Conservation (phyloP, 2,797 vertebrate species). For the Prunella strophiata region DNA sequence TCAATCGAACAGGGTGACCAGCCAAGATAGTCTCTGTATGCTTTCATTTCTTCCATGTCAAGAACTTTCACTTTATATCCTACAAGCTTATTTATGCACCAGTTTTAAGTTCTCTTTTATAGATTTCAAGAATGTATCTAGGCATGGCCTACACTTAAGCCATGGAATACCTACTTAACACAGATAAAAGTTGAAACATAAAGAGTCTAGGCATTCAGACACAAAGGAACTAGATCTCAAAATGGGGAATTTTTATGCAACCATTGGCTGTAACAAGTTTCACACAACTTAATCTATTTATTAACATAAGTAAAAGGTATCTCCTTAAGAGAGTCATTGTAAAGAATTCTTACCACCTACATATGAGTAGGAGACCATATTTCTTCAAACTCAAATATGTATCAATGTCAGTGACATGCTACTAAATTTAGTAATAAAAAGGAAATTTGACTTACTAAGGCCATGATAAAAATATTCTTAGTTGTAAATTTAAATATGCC, state of each 20-base stretch:
- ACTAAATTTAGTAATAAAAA: not conserved
- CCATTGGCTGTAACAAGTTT: not conserved
- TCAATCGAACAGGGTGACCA: not conserved
- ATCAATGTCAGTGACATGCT: not conserved
- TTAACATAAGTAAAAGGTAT: not conserved
- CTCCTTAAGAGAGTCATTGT: not conserved
- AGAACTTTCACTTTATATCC: not conserved
- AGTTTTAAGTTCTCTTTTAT: not conserved
- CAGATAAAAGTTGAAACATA: not conserved
- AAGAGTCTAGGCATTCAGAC: not conserved
- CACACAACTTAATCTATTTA: not conserved
- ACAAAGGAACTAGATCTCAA: not conserved
- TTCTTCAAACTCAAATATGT: not conserved
- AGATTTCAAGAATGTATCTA: not conserved
- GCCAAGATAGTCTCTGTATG: not conserved
- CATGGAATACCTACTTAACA: not conserved
- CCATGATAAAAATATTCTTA: not conserved
- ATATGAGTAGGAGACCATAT: not conserved
- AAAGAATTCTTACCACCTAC: not conserved
- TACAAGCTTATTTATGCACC: not conserved
- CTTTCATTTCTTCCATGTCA: not conserved
- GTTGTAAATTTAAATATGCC: not conserved
- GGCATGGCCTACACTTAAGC: not conserved
- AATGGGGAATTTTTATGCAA: not conserved
- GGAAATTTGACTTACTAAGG: not conserved